Evolutionary conservation across 2,797 vertebrate species (phyloP), one percentile per base, ranked within the genome.

Genomic region (Anabacerthia variegaticeps): DNA sequence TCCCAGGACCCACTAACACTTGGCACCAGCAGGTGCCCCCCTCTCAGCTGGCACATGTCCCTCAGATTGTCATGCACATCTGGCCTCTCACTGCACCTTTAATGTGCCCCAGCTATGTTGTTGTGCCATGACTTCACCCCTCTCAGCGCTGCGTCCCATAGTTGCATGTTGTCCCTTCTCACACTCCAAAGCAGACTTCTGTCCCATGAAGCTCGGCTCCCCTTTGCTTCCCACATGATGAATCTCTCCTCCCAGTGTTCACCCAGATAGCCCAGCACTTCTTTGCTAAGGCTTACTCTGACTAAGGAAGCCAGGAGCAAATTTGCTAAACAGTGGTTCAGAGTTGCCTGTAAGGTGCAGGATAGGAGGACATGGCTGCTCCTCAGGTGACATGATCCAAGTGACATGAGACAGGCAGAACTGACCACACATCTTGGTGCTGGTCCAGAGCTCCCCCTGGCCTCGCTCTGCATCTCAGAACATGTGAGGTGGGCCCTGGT

Each of bases 281-380:
- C 95, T 98, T 98, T 85, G 97, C 98, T 48, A 98, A 98, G 94
- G 98, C 92, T 24, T 98, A 97, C 43, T 93, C 95, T 2, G 89
- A 97, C 86, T 91, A 96, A 90, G 10, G 97, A 98, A 72, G 97
- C 97, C 4, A 73, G 98, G 63, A 87, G 61, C 7, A 97, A 97
- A 41, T 98, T 98, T 9, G 27, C 97, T 19, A 63, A 73, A 36
- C 92, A 95, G 6, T 6, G 16, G 20, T 55, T 11, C 8, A 95
- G 46, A 32, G 30, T 10, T 21, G 39, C 43, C 5, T 43, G 15
- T 19, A 26, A 34, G 26, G 37, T 52, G 21, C 66, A 82, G 63
- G 72, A 90, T 27, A 46, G 54, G 74, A 78, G 63, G 48, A 66
- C 37, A 8, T 18, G 58, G 41, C 36, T 75, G 41, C 32, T 68